Base-by-base conservation (phyloP, 2,797 vertebrate genomes). In the Glyptemys insculpta region DNA sequence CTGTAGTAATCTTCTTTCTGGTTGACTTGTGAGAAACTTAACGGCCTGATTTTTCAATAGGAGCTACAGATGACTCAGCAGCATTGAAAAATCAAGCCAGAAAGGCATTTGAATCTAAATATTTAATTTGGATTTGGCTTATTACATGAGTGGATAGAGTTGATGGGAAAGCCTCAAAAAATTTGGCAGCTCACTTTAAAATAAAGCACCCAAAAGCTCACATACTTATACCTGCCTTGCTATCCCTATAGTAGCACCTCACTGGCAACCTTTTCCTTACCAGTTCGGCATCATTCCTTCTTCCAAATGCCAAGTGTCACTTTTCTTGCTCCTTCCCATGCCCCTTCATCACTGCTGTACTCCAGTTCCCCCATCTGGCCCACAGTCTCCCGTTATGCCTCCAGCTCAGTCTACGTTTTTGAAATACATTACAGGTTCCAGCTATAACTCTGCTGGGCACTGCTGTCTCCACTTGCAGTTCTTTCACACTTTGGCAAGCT, bases 361-460 rank as follows among this genome's bases (percentile, higher is more conserved):
- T 53, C 16, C 15, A 31, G 76, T 50, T 31, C 47, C 47, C 29
- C 6, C 15, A 10, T 19, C 47, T 37, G 23, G n/a, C 12, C 4
- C 2, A 2, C 18, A 31, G 5, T 21, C 53, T 47, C 52, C 19
- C 12, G 37, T 82, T 65, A 2, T 31, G n/a, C 86, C 53, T 91
- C 57, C 68, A 57, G 31, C 74, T 87, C 15, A 14, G 85, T 74
- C 18, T 6, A 1, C 4, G 80, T 0, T 0, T 53, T 16, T 53
- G 29, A 72, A 79, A 50, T 18, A 25, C 3, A 6, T 21, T 81
- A 56, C 56, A 65, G n/a, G 68, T 49, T 6, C 62, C 78, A 1
- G 0, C 19, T 9, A 23, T 16, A 18, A 8, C 54, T 31, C 52
- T 37, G 41, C 59, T 1, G 0, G 54, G 44, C 0, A 0, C 8